Base-by-base conservation (phyloP, 2,888 invertebrate species). In the Platycnemis pennipes region DNA sequence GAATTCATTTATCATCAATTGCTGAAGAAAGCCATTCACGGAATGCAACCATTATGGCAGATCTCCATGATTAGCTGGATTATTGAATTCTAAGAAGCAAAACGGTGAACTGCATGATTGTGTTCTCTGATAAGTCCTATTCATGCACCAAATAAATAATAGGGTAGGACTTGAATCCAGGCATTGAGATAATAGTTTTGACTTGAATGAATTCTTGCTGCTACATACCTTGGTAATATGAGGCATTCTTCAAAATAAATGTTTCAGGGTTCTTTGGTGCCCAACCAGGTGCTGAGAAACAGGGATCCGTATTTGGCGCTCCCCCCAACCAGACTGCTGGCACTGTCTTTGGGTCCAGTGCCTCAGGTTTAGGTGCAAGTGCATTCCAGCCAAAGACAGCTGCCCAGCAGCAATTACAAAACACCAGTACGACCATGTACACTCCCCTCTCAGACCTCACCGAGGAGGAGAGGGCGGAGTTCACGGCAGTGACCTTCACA, bases 401-500 rank as follows among this genome's bases (percentile, higher is more conserved):
- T 37, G 77, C 63, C 4, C 53, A 11, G 53, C 46, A 45, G 49
- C 37, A 46, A 31, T 37, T 56, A 19, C 37, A 44, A 22, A 63
- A 26, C 37, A 8, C 31, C 89, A 16, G 56, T 56, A 3, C 42
- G 7, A 42, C n/a, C 16, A 7, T 91, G 1, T 91, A 91, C 69
- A 91, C 91, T 16, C 44, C 91, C 44, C 19, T 91, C 8, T 42
- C 44, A 0, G 91, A 91, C 44, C 91, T 91, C n/a, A n/a, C 44
- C 0, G 69, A 91, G 44, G 0, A 44, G 13, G 91, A 91, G 63
- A 63, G 44, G 63, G 69, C 44, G n/a, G 91, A 91, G 44, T 91
- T 63, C 63, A n/a, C 13, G 1, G 91, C 91, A 5, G 91, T 91
- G 37, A 91, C 91, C 11, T 91, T 91, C 37, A 91, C 91, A 44